Conservation (phyloP, 2,113 vertebrate genomes). For the Falcunculus frontatus region DNA sequence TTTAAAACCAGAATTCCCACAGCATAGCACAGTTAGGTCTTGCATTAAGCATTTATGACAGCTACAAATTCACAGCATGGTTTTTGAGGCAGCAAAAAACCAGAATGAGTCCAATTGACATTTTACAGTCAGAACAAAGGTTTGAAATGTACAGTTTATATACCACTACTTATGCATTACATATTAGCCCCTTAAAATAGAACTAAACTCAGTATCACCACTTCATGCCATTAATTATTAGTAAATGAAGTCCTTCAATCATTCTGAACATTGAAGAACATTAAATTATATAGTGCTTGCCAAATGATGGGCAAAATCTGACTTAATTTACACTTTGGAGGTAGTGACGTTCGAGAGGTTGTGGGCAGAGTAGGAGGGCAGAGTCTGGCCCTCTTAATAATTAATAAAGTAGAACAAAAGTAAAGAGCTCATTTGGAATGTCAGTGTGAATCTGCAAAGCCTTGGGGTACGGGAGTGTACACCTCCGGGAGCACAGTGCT, state of each 20-base stretch:
- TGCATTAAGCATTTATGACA: conserved; percentile 72
- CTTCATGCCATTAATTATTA: conserved; percentile 28
- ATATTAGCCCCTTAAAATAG: conserved; percentile 51
- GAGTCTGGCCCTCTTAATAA: conserved; percentile 12
- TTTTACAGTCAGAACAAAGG: conserved; percentile 71
- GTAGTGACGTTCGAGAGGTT: background rate
- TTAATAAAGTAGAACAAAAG: background rate
- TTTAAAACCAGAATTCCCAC: conserved; percentile 66
- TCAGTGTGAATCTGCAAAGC: background rate
- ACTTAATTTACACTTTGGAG: conserved; percentile 2
- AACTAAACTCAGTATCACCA: background rate
- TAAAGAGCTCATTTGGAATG: background rate
- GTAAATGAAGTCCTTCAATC: conserved; percentile 29
- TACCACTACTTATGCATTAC: conserved; percentile 24
- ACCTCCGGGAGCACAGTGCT: background rate
- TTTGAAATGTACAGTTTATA: conserved; percentile 59
- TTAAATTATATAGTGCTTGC: conserved; percentile 12
- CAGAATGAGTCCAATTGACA: conserved; percentile 60
- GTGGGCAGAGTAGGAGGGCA: background rate
- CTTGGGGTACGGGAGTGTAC: background rate
- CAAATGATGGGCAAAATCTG: conserved; percentile 24
- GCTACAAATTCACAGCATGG: conserved; percentile 66
- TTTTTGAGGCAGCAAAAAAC: conserved; percentile 60
- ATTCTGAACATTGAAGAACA: conserved; percentile 38
- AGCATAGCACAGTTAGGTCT: conserved; percentile 66